A percentile compares a stretch with the other conserved stretches of the same genome.
phyloP scores from a whole-genome alignment of 2,888 invertebrate species.

The Eupithecia inturbata region DNA sequence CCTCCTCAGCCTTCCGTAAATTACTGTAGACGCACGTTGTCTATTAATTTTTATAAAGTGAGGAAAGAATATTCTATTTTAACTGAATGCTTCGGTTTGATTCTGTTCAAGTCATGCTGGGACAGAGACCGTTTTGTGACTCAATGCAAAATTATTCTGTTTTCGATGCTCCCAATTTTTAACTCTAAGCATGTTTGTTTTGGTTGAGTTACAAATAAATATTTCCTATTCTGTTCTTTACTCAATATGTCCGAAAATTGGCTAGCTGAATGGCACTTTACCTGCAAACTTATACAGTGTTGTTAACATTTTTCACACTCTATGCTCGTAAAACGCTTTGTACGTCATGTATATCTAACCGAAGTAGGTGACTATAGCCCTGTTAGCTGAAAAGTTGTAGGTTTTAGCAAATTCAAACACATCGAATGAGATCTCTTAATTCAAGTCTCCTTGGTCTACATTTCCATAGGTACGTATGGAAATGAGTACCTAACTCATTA shows the following conservation, averaged over 20 bases:
- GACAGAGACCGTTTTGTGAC: background rate
- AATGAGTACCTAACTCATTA: too few relatives aligned
- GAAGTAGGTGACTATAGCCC: too few relatives aligned
- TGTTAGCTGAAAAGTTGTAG: too few relatives aligned
- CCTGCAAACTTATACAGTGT: too few relatives aligned
- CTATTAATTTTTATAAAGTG: conserved; percentile 14
- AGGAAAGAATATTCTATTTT: background rate
- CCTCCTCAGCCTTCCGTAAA: conserved; percentile 27
- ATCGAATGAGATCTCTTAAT: too few relatives aligned
- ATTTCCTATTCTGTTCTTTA: background rate
- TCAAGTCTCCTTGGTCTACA: too few relatives aligned
- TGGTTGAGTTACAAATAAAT: background rate
- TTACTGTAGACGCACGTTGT: conserved; percentile 12
- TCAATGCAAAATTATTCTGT: background rate
- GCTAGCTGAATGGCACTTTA: background rate
- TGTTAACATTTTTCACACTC: too few relatives aligned
- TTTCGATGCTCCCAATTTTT: background rate
- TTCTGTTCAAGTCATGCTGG: background rate
- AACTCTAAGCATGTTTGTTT: background rate
- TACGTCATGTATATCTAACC: too few relatives aligned
- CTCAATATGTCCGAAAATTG: background rate
- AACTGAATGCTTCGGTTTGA: background rate
- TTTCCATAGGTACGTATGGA: too few relatives aligned
- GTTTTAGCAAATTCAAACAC: too few relatives aligned
- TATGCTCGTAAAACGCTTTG: too few relatives aligned